Base-by-base conservation (phyloP, 1,140 invertebrate species). In the Pachypeltis micranthus region DNA sequence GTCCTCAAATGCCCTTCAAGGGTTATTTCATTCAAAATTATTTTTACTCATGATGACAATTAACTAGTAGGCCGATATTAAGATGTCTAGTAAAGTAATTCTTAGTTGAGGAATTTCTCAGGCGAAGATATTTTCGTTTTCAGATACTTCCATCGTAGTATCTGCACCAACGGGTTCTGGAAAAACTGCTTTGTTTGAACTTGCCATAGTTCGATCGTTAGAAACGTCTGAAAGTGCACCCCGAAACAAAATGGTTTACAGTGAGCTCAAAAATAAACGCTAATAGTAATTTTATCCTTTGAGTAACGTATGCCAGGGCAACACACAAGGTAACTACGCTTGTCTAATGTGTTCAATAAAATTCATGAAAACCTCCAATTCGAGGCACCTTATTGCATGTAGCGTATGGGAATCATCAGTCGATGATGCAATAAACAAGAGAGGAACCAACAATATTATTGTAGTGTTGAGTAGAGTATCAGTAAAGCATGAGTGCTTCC, bases 141-240 rank as follows among this genome's bases (percentile, higher is more conserved):
- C 74, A 80, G 86, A 90, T 73, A 80, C 82, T 68, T 81, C 85
- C 2, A 68, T 90, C 54, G 85, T 90, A 3, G 79, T 90, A 2
- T 83, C 84, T 65, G 85, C 88, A 16, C 87, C 88, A 0, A 91
- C 88, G 16, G 87, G 88, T 28, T 87, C 87, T 16, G 89, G 88
- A 28, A 92, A 91, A 77, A 91, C 88, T 0, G 85, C 82, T 27
- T 75, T 90, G 26, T 88, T 91, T 77, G 89, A 91, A 78, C 73
- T 91, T 69, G 85, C 87, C 0, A 86, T 91, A 51, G 74, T 88
- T 2, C 76, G 82, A 64, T 71, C 87, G 16, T 70, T 88, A 23
- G 81, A 81, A 69, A 69, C 77, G 31, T 66, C 16, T 39, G 31
- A 16, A 16, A 39, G 31, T n/a, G n/a, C n/a, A n/a, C n/a, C n/a